phyloP scores from a whole-genome alignment of 2,113 vertebrate species.

The Benitochromis conjunctus region DNA sequence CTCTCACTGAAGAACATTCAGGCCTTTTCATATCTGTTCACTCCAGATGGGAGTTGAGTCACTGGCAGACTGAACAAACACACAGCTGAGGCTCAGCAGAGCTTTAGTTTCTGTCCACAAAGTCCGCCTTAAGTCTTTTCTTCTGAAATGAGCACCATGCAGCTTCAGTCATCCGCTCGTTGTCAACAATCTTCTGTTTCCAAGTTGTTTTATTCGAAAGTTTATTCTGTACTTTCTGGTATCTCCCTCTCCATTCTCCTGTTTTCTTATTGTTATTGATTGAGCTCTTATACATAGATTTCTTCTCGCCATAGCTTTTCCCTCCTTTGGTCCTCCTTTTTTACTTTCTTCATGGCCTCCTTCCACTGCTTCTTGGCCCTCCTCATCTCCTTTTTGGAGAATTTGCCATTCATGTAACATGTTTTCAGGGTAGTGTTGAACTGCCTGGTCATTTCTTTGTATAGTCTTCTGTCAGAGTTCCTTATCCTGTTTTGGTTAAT shows the following conservation, averaged over 20 bases:
- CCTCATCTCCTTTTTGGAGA: background rate
- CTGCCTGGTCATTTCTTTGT: background rate
- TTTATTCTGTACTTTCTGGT: background rate
- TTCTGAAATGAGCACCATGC: background rate
- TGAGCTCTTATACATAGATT: background rate
- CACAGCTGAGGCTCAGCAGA: background rate
- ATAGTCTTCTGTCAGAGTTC: background rate
- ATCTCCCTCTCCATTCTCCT: background rate
- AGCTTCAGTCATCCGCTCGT: background rate
- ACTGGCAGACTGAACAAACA: conserved; percentile 17
- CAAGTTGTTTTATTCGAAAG: background rate
- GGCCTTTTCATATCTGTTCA: background rate
- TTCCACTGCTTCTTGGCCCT: background rate
- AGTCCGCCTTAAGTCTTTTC: background rate
- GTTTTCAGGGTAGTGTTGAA: background rate
- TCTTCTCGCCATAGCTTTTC: background rate
- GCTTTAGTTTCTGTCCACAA: background rate
- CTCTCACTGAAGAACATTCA: background rate
- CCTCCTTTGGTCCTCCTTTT: background rate
- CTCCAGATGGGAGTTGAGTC: conserved; percentile 36
- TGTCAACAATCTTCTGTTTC: background rate
- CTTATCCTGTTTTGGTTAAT: background rate
- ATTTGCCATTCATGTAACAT: background rate
- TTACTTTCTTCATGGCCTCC: background rate
- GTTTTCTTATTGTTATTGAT: background rate